phyloP scores from a whole-genome alignment of 2,113 vertebrate species.

The Pholis gunnellus region DNA sequence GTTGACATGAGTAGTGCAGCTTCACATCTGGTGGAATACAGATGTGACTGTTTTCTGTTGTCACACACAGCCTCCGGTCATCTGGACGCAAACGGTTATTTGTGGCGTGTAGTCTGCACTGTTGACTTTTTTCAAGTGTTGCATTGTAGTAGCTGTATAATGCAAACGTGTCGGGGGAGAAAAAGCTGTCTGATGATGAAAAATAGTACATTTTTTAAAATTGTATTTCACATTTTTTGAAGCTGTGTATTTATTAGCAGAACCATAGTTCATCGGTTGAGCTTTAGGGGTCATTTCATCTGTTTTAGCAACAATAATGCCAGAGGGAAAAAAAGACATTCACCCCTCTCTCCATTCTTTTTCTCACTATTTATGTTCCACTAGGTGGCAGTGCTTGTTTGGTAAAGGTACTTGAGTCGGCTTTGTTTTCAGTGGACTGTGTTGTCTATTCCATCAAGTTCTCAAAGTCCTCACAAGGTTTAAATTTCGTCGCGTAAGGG shows the following conservation, averaged over 20 bases:
- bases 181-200: background rate
- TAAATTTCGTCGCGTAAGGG: background rate
- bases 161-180: background rate
- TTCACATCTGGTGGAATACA: background rate
- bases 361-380: slow-evolving; percentile 10
- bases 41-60: background rate
- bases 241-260: background rate
- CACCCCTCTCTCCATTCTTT: too few species aligned
- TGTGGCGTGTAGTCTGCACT: background rate
- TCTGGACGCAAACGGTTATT: background rate
- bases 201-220: background rate
- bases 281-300: background rate
- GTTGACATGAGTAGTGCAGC: background rate
- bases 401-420: background rate
- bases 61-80: slow-evolving; percentile 3
- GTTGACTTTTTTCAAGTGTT: background rate
- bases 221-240: background rate
- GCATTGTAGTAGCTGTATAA: background rate
- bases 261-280: background rate
- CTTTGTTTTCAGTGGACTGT: background rate
- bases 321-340: background rate
- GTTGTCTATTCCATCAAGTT: background rate
- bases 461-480: background rate
- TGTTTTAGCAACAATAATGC: background rate
- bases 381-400: slow-evolving; percentile 59